Base-by-base conservation (phyloP, 2,113 vertebrate genomes). In the Dascyllus trimaculatus region DNA sequence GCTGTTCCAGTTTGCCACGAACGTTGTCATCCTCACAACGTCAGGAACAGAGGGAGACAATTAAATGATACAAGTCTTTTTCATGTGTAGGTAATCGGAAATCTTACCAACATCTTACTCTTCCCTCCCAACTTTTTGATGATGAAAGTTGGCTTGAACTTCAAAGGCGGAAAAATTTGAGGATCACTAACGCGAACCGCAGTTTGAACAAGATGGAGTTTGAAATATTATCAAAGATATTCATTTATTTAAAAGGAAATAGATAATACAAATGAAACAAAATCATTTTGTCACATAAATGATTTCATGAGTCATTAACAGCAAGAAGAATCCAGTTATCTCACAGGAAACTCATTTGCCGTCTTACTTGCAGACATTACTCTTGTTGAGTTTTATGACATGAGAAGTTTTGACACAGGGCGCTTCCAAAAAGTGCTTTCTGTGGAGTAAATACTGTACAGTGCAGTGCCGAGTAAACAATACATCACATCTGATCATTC, bases 241-340 rank as follows among this genome's bases (percentile, higher is more conserved):
- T 92, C 63, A 88, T 94, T 93, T 93, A 93, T 93, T 93, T 75
- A 75, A 92, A 92, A 93, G 75, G 81, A 91, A 88, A 89, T 80
- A 73, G 83, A 90, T 85, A 83, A 82, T 87, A 91, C 86, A 91
- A 93, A 90, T 89, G 85, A 90, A 91, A 84, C 64, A 78, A 91
- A 81, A 81, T 84, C 22, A 64, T 58, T 77, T 85, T 68, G 71
- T 64, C 85, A 92, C 92, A 88, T 67, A 83, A 90, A 88, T 58
- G 68, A 75, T 81, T 89, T 92, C 81, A 93, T 90, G 83, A 88
- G 83, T 81, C 88, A 78, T 89, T 78, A 78, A 89, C 68, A 81
- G 84, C 78, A 60, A 67, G 80, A 84, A 78, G 48, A 82, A 70
- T 75, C 74, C 64, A 43, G 66, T 66, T 51, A 57, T 78, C 71